A percentile compares a stretch with the other conserved stretches of the same genome.
These are phyloP conservation scores for Cephus cinctus DNA, from an alignment of 1,140 invertebrate species.

Conservation along the genomic window DNA sequence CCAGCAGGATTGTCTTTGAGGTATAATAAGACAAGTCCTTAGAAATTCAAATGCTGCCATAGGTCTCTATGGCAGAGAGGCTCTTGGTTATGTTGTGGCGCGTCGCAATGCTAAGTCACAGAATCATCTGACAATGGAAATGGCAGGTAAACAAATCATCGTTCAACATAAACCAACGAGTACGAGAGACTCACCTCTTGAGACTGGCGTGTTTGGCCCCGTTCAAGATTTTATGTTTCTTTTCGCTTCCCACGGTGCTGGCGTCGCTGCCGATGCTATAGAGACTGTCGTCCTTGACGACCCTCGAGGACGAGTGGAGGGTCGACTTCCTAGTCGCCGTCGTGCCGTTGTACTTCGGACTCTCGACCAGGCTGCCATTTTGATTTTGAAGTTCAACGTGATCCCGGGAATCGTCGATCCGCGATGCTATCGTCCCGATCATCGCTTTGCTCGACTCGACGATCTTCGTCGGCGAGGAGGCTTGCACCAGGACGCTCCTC, in stretches of 20 bases:
- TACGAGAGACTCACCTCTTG: slow-evolving; percentile 52
- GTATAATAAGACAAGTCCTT: too few relatives aligned
- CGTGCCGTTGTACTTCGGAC: slow-evolving; percentile 46
- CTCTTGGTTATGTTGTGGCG: too few relatives aligned
- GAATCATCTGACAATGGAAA: too few relatives aligned
- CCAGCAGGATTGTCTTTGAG: too few relatives aligned
- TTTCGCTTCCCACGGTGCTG: slow-evolving; percentile 49
- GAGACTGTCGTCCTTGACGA: slow-evolving; percentile 52
- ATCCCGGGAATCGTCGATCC: slow-evolving; percentile 21
- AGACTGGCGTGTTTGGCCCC: slow-evolving; percentile 57
- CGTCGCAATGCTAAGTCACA: too few relatives aligned
- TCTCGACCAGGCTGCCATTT: slow-evolving; percentile 23
- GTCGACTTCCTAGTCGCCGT: slow-evolving; percentile 41
- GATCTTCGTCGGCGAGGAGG: slow-evolving; percentile 32
- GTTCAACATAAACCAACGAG: too few relatives aligned
- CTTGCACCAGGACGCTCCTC: slow-evolving; percentile 10
- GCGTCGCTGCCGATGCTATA: slow-evolving; percentile 53
- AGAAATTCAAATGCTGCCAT: too few relatives aligned
- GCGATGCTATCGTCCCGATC: too few relatives aligned
- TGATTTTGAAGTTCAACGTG: slow-evolving; percentile 13
- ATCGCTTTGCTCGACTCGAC: slow-evolving; percentile 14
- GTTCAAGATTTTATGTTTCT: slow-evolving; percentile 49
- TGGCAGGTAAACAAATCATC: too few relatives aligned
- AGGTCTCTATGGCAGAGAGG: too few relatives aligned
- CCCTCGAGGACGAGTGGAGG: slow-evolving; percentile 40